A percentile compares a stretch with the other conserved stretches of the same genome.
Conservation (phyloP, 2,888 invertebrate genomes). For the Polyommatus icarus region DNA sequence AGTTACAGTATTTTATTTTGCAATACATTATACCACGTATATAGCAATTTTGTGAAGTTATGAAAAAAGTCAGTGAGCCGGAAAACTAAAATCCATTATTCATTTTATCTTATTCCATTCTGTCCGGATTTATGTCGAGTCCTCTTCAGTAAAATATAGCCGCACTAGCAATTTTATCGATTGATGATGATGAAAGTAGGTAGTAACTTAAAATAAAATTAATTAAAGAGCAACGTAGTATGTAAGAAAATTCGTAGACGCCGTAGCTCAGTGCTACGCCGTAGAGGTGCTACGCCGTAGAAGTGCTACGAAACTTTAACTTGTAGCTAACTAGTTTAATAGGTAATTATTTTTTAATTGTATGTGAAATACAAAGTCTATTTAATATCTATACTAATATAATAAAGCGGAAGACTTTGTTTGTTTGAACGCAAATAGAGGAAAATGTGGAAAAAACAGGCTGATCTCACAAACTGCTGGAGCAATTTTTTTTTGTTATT, state of each 20-base stretch:
- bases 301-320: background rate
- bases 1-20: background rate
- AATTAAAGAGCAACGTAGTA: background rate
- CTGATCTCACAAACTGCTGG: no score
- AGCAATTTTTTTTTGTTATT: no score
- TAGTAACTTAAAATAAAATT: background rate
- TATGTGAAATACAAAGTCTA: no score
- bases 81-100: slow-evolving; percentile 30
- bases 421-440: no score
- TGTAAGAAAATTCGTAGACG: background rate
- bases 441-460: no score
- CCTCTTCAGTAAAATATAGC: background rate
- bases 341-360: no score
- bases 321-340: background rate
- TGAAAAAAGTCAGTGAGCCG: slow-evolving; percentile 2
- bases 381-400: no score
- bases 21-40: background rate
- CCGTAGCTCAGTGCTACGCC: background rate
- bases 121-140: background rate
- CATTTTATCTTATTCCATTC: slow-evolving; percentile 20
- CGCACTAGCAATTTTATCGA: background rate
- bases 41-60: background rate
- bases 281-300: background rate
- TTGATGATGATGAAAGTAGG: background rate
- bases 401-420: no score